A percentile compares a stretch with the other conserved stretches of the same genome.
These are phyloP conservation scores for Serinus canaria DNA, from an alignment of 2,113 vertebrate species.

Conservation along the genomic window DNA sequence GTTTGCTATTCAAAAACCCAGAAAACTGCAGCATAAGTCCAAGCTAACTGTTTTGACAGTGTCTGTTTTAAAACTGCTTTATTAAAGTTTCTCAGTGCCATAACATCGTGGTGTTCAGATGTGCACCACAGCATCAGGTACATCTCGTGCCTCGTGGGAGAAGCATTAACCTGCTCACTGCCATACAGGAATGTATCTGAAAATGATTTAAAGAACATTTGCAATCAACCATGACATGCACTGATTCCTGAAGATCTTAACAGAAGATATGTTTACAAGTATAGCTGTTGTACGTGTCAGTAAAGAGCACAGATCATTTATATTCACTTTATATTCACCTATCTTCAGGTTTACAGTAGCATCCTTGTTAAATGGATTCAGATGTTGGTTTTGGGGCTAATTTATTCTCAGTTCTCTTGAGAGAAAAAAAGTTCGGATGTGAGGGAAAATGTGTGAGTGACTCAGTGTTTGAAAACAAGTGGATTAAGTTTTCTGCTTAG, in stretches of 20 bases:
- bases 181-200: accelerated
- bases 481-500: neutral
- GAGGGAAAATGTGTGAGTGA: neutral
- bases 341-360: neutral
- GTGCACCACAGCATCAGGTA: neutral
- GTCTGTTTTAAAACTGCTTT: neutral
- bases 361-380: neutral
- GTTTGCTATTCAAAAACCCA: neutral
- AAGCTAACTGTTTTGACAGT: neutral
- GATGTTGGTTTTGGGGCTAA: neutral
- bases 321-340: neutral
- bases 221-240: accelerated
- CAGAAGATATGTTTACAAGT: neutral
- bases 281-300: neutral
- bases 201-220: neutral
- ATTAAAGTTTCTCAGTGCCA: neutral
- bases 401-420: neutral
- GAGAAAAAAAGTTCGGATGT: neutral
- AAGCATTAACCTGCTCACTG: neutral
- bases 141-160: accelerated
- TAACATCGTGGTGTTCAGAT: accelerated
- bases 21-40: neutral
- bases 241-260: neutral
- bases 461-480: neutral
- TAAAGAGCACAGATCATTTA: neutral